phyloP scores from a whole-genome alignment of 1,140 invertebrate species.

The Drosophila equinoxialis region DNA sequence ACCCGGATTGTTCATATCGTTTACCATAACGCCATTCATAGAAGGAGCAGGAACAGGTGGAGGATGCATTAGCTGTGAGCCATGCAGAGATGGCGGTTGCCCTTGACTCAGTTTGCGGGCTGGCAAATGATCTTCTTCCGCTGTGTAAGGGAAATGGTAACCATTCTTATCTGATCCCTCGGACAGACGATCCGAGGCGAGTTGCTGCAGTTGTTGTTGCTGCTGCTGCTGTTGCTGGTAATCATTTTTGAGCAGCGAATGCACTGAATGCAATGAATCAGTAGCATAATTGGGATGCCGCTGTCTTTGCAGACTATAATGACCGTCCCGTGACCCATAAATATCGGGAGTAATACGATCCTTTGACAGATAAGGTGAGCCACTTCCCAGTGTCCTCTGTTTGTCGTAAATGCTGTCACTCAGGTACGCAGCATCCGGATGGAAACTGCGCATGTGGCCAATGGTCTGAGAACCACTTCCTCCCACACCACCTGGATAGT shows the following conservation, averaged over 20 bases:
- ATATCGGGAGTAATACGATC: slow-evolving; percentile 80
- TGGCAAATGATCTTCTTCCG: slow-evolving; percentile 84
- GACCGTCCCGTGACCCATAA: slow-evolving; percentile 76
- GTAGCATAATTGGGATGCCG: slow-evolving; percentile 69
- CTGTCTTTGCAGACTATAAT: slow-evolving; percentile 78
- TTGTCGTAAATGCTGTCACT: slow-evolving; percentile 82
- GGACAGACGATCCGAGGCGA: slow-evolving; percentile 85
- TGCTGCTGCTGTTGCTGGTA: slow-evolving; percentile 86
- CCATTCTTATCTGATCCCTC: slow-evolving; percentile 91
- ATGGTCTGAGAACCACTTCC: slow-evolving; percentile 74
- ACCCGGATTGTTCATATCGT: slow-evolving; percentile 84
- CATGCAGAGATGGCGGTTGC: slow-evolving; percentile 68
- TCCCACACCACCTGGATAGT: slow-evolving; percentile 62
- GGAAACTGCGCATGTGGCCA: slow-evolving; percentile 77
- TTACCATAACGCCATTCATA: slow-evolving; percentile 52
- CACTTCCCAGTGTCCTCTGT: slow-evolving; percentile 66
- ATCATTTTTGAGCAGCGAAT: slow-evolving; percentile 85
- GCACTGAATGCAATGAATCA: slow-evolving; percentile 83
- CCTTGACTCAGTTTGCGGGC: slow-evolving; percentile 83
- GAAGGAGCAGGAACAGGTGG: slow-evolving; percentile 34
- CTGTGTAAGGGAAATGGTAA: slow-evolving; percentile 90
- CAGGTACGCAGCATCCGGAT: slow-evolving; percentile 72
- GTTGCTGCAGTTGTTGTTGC: slow-evolving; percentile 84
- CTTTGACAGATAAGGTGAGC: slow-evolving; percentile 80
- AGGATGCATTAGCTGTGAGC: slow-evolving; percentile 73